Conservation (phyloP, 2,888 invertebrate genomes). For the Junonia oenone region DNA sequence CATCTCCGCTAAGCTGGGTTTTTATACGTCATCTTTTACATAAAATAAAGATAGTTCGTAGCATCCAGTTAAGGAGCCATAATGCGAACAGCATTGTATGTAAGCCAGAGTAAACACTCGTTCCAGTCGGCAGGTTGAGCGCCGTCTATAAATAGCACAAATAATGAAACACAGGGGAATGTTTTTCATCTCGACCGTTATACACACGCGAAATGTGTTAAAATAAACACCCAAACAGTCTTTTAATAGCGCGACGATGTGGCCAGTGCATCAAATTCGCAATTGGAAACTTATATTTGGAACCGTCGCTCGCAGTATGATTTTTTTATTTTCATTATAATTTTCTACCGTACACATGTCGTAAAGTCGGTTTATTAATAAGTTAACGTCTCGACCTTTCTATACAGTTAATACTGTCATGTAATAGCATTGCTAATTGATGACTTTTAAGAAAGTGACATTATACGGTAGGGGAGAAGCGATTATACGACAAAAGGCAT, state of each 20-base stretch:
- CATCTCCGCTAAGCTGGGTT: background rate
- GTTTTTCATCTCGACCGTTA: slow-evolving; percentile 77
- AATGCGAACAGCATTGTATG: slow-evolving; percentile 65
- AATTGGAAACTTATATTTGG: slow-evolving; percentile 60
- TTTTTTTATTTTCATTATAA: slow-evolving; percentile 55
- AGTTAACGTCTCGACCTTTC: slow-evolving; percentile 13
- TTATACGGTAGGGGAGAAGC: slow-evolving; percentile 41
- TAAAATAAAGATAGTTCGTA: slow-evolving; percentile 15
- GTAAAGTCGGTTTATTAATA: slow-evolving; percentile 12
- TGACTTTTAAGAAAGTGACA: slow-evolving; percentile 46
- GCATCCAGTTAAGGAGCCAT: slow-evolving; percentile 43
- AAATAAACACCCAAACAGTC: slow-evolving; percentile 75
- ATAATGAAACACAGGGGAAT: slow-evolving; percentile 78
- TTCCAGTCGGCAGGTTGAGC: slow-evolving; percentile 69
- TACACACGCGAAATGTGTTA: slow-evolving; percentile 75
- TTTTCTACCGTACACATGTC: slow-evolving; percentile 24
- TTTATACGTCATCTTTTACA: background rate
- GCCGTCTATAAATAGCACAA: slow-evolving; percentile 73
- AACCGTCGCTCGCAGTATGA: slow-evolving; percentile 53
- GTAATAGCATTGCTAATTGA: slow-evolving; percentile 42
- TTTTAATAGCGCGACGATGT: slow-evolving; percentile 73
- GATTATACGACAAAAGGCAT: slow-evolving; percentile 58
- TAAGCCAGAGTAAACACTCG: slow-evolving; percentile 69
- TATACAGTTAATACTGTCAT: slow-evolving; percentile 5
- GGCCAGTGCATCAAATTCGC: slow-evolving; percentile 69